Conservation (phyloP, 2,797 vertebrate species). For the Cetoscarus ocellatus region DNA sequence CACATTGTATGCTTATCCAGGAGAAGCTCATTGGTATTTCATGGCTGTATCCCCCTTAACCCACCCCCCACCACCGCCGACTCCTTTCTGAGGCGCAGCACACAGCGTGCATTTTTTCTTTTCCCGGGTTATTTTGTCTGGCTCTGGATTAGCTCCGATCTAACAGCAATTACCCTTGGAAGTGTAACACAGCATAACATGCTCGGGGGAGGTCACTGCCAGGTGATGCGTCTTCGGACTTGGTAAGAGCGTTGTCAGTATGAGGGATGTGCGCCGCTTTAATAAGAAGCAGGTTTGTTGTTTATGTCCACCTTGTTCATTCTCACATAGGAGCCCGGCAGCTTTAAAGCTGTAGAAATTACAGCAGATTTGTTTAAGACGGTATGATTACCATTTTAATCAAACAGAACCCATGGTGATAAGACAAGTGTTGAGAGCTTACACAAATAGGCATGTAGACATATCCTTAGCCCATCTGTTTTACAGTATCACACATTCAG, state of each 20-base stretch:
- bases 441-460: slow-evolving; percentile 25
- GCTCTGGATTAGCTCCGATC: slow-evolving; percentile 78
- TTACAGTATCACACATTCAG: slow-evolving; percentile 39
- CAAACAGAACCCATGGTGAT: slow-evolving; percentile 22
- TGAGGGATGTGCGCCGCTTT: slow-evolving; percentile 25
- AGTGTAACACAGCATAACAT: slow-evolving; percentile 64
- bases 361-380: slow-evolving; percentile 36
- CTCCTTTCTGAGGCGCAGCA: slow-evolving; percentile 55
- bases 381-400: slow-evolving; percentile 20
- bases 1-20: slow-evolving; percentile 55
- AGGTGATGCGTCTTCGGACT: slow-evolving; percentile 48
- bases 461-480: slow-evolving; percentile 48
- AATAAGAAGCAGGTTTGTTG: slow-evolving; percentile 7
- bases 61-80: slow-evolving; percentile 20
- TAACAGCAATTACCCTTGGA: slow-evolving; percentile 77
- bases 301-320: slow-evolving; percentile 32
- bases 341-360: slow-evolving; percentile 29
- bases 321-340: slow-evolving; percentile 1
- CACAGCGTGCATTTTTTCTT: slow-evolving; percentile 52
- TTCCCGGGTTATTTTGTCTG: slow-evolving; percentile 71
- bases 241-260: slow-evolving; percentile 51
- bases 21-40: slow-evolving; percentile 72
- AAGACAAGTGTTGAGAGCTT: slow-evolving; percentile 37
- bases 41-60: slow-evolving; percentile 35
- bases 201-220: slow-evolving; percentile 61